These are phyloP conservation scores for Clanis bilineata DNA, from an alignment of 2,888 invertebrate species.

Conservation along the genomic window DNA sequence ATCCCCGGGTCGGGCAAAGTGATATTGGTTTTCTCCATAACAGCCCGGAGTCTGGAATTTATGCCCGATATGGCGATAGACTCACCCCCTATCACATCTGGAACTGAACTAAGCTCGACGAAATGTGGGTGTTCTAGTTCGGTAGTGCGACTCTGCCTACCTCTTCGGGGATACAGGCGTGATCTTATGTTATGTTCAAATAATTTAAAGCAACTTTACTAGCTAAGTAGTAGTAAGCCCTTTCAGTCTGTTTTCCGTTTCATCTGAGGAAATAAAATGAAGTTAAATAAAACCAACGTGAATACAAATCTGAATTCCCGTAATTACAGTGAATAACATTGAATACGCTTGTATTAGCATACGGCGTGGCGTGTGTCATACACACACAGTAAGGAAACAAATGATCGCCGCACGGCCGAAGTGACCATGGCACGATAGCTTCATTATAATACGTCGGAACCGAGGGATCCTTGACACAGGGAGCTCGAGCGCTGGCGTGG, in stretches of 20 bases:
- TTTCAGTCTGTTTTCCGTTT: not conserved
- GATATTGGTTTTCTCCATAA: too few species aligned
- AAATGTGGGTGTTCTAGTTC: too few species aligned
- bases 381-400: constrained; percentile 24
- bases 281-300: not conserved
- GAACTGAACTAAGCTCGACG: too few species aligned
- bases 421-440: constrained; percentile 62
- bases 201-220: too few species aligned
- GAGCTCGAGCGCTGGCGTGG: constrained; percentile 27
- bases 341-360: not conserved
- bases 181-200: too few species aligned
- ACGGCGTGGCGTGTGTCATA: constrained; percentile 8
- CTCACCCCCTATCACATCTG: too few species aligned
- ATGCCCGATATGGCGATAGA: too few species aligned
- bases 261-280: not conserved
- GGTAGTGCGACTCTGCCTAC: too few species aligned
- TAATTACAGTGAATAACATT: not conserved
- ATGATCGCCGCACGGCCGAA: constrained; percentile 36
- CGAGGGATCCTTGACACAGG: constrained; percentile 72
- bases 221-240: too few species aligned
- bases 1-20: too few species aligned
- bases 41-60: too few species aligned
- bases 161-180: too few species aligned
- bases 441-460: constrained; percentile 54
- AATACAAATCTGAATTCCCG: not conserved